Evolutionary conservation across 2,797 vertebrate genomes (phyloP), one percentile per base, ranked within the genome.

Genomic region (Pelodytes ibericus): DNA sequence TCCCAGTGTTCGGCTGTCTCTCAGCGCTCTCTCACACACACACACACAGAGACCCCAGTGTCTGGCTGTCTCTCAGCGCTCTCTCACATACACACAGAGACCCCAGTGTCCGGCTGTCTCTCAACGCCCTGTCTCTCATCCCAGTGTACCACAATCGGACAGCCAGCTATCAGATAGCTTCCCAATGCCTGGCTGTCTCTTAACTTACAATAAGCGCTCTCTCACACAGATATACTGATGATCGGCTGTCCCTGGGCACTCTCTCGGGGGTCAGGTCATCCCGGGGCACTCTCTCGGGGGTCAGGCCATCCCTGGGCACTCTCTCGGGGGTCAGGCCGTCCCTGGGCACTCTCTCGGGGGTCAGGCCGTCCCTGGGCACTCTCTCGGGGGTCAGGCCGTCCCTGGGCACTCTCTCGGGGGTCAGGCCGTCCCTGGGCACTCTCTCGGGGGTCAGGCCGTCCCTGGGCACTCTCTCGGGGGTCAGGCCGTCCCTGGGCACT

Each of bases 61-160:
- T 49, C 10, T 4, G 47, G 47, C 18, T 49, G 44, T 49, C 18
- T 49, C 18, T n/a, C n/a, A n/a, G n/a, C n/a, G n/a, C n/a, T n/a
- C n/a, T n/a, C n/a, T n/a, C n/a, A n/a, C n/a, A n/a, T n/a, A n/a
- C n/a, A 67, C 63, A 47, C 51, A 47, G 62, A 29, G 51, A 74
- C 26, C 62, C 33, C 61, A 66, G 33, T 57, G 20, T 69, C 47
- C 20, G 2, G 49, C 30, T 4, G 26, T 24, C 65, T 56, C 66
- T 2, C 2, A 27, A 16, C 13, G 44, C 11, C 44, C 44, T 13
- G 13, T 39, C 7, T 2, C 7, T 39, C n/a, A 39, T 7, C 36
- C 7, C 36, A 39, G 18, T 1, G 13, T 5, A 2, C 13, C 1
- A 16, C 47, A 13, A 16, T 49, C 47, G 7, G 7, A 2, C 1